Base-by-base conservation (phyloP, 2,888 invertebrate species). In the Phortica okadai region DNA sequence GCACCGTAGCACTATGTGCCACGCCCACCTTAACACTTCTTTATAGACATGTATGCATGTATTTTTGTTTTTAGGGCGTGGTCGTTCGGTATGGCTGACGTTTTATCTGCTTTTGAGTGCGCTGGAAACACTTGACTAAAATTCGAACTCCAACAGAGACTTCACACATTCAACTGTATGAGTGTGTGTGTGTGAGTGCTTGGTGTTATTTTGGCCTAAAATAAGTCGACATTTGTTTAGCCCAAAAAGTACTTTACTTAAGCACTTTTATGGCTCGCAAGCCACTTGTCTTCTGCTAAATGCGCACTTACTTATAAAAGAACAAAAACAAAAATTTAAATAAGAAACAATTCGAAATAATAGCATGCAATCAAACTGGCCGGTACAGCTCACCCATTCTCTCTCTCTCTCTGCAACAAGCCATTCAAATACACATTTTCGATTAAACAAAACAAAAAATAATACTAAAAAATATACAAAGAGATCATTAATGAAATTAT, bases 271-370 rank as follows among this genome's bases (percentile, higher is more conserved):
- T 33, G 1, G 33, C 33, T 33, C 4, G 33, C 59, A n/a, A 2
- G n/a, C 6, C 59, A 59, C 21, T 59, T 7, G 16, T 7, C 21
- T 59, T 2, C 10, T 14, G 50, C 14, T 50, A 11, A 50, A 50
- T 50, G 14, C 50, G 50, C 50, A 50, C 2, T 56, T 56, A 54
- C 33, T 14, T 56, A 72, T 56, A 25, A 64, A 11, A 77, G 75
- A 84, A 81, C 83, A 80, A 79, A 86, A 67, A 79, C 84, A 81
- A 79, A 85, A 88, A 85, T 88, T 88, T 88, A 85, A 85, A 85
- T 85, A 88, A 88, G 85, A 86, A 86, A 86, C 85, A 85, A 88
- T 88, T 88, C 87, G 85, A 85, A 85, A 82, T 85, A 86, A 88
- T 82, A 85, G 83, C 76, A 76, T 41, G 56, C 66, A 50, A 33